Evolutionary conservation across 2,888 invertebrate genomes (phyloP).

Genomic region (Parapristionchus giblindavisi): DNA sequence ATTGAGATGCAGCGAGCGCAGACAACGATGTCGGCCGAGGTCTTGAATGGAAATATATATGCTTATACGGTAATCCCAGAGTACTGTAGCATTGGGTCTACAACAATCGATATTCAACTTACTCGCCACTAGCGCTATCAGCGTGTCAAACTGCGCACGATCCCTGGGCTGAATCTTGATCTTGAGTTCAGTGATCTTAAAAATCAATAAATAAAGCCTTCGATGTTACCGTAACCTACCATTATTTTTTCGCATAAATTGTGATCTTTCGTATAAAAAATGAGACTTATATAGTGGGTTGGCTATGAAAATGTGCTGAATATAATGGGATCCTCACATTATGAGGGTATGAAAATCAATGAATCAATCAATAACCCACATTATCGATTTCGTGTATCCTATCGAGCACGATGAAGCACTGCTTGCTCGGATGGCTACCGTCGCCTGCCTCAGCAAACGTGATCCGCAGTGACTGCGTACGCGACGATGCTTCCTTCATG

Average conservation of each 20-base stretch:
- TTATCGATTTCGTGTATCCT: not conserved
- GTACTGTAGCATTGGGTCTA: not conserved
- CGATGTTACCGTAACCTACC: not conserved
- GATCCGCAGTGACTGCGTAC: slow-evolving; percentile 28
- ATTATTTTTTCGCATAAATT: too few relatives aligned
- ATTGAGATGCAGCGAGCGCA: slow-evolving; percentile 9
- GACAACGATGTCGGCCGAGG: not conserved
- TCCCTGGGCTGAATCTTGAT: slow-evolving; percentile 13
- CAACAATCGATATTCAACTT: not conserved
- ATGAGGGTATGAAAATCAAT: too few relatives aligned
- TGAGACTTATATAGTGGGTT: too few relatives aligned
- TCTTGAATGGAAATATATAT: not conserved
- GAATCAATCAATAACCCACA: too few relatives aligned
- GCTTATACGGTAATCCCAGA: not conserved
- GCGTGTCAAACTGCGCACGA: not conserved
- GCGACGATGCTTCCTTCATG: slow-evolving; percentile 25
- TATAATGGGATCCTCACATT: too few relatives aligned
- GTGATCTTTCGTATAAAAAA: too few relatives aligned
- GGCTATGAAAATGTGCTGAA: not conserved
- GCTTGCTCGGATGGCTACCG: not conserved
- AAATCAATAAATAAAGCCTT: not conserved
- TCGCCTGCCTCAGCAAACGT: slow-evolving; percentile 29
- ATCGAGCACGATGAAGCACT: slow-evolving; percentile 1
- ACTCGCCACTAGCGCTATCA: slow-evolving; percentile 13
- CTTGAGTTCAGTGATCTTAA: slow-evolving; percentile 11